Evolutionary conservation across 2,113 vertebrate species (phyloP), one percentile per base, ranked within the genome.

Genomic region (Thunnus thynnus): DNA sequence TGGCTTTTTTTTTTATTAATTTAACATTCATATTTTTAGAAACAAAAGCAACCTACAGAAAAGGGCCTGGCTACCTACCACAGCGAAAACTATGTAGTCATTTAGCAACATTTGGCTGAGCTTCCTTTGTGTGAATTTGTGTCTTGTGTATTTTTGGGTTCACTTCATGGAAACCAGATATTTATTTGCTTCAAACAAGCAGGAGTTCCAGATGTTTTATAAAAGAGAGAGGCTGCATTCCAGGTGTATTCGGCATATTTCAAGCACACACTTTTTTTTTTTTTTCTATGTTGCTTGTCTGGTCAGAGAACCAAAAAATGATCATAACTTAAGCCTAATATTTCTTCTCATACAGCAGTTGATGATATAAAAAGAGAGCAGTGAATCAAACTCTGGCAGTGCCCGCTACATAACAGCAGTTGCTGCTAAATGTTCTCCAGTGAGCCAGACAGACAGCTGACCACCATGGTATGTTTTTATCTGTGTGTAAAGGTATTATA

Each of bases 1-100:
- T 58, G 57, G 62, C 62, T 30, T 60, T 22, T 22, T 22, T 22
- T 22, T 22, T 80, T 44, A 72, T 69, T 82, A 79, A 64, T 86
- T 61, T 27, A 69, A 58, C 18, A 62, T 22, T 55, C 5, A 3
- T 17, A 47, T 32, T 50, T 41, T 58, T 63, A 55, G 60, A 65
- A 1, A 44, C 0, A 3, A 63, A 66, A 4, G 5, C 18, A 66
- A 66, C 32, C 22, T 47, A 13, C 0, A 65, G 47, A 27, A 22
- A 78, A 51, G 10, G n/a, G 64, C 13, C 36, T 3, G 36, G 27
- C 9, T 18, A n/a, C 51, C 57, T 20, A 54, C 14, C 0, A 0
- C 70, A 56, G 54, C 0, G 1, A 41, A 13, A 47, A 32, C 41
- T 17, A 3, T 32, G 14, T 4, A 14, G 57, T n/a, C 58, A 16